These are phyloP conservation scores for Ernsta delagoae DNA, from an alignment of 2,888 invertebrate genomes.

Conservation along the genomic window DNA sequence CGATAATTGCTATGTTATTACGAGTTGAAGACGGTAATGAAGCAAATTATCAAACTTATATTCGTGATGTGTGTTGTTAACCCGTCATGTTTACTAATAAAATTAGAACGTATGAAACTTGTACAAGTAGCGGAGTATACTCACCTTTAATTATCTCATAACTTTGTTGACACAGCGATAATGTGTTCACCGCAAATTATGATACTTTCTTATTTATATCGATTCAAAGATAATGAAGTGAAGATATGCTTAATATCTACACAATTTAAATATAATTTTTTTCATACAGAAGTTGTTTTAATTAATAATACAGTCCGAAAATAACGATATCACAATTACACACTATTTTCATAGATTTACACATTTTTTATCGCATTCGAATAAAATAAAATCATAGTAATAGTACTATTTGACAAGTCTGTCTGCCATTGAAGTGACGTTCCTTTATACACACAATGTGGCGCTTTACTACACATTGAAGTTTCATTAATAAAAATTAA, in stretches of 20 bases:
- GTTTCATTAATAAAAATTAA: no score
- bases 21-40: background rate
- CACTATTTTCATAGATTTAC: constrained; percentile 29
- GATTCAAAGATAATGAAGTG: constrained; percentile 65
- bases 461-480: no score
- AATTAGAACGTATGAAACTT: background rate
- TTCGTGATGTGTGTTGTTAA: background rate
- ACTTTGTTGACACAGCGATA: constrained; percentile 72
- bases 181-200: constrained; percentile 66
- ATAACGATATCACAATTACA: constrained; percentile 24
- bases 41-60: background rate
- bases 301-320: constrained; percentile 18
- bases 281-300: background rate
- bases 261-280: constrained; percentile 29
- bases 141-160: constrained; percentile 74
- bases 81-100: constrained; percentile 31
- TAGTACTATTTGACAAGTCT: no score
- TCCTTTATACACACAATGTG: no score
- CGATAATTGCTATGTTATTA: background rate
- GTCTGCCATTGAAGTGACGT: no score
- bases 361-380: constrained; percentile 35
- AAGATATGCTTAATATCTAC: constrained; percentile 48
- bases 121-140: constrained; percentile 22
- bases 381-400: constrained; percentile 42
- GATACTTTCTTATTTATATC: constrained; percentile 71